phyloP scores from a whole-genome alignment of 2,888 invertebrate genomes.

The Caenorhabditis angaria region DNA sequence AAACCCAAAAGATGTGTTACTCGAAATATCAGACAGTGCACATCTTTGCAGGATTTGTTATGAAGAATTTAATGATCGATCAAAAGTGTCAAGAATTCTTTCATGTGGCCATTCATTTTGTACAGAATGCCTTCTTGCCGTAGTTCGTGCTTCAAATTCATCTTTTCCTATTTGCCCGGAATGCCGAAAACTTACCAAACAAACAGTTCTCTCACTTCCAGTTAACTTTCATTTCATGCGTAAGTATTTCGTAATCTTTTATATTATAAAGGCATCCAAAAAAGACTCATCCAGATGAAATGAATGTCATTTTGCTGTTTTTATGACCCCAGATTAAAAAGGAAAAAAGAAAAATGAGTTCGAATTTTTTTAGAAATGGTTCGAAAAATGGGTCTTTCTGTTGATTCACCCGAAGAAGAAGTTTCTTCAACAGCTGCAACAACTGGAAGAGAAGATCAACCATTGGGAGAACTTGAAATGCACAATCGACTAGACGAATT shows the following conservation, averaged over 20 bases:
- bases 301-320: too few relatives aligned
- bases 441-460: not conserved
- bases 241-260: constrained; percentile 16
- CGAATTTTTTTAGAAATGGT: not conserved
- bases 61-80: constrained; percentile 15
- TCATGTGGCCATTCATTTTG: constrained; percentile 47
- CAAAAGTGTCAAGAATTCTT: constrained; percentile 30
- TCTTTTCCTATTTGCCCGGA: constrained; percentile 29
- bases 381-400: not conserved
- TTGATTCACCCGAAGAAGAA: not conserved
- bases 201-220: constrained; percentile 22
- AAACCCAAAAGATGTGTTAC: constrained; percentile 6
- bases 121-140: constrained; percentile 22
- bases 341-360: too few relatives aligned
- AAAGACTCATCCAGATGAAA: too few relatives aligned
- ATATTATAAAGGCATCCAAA: too few relatives aligned
- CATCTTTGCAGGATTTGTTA: constrained; percentile 35
- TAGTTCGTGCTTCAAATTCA: not conserved
- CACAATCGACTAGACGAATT: not conserved
- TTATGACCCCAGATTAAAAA: too few relatives aligned
- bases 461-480: not conserved
- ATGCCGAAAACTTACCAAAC: constrained; percentile 23
- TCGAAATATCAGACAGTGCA: constrained; percentile 17
- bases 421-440: not conserved
- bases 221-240: constrained; percentile 46